phyloP scores from a whole-genome alignment of 2,797 vertebrate species.

The Melanogrammus aeglefinus region DNA sequence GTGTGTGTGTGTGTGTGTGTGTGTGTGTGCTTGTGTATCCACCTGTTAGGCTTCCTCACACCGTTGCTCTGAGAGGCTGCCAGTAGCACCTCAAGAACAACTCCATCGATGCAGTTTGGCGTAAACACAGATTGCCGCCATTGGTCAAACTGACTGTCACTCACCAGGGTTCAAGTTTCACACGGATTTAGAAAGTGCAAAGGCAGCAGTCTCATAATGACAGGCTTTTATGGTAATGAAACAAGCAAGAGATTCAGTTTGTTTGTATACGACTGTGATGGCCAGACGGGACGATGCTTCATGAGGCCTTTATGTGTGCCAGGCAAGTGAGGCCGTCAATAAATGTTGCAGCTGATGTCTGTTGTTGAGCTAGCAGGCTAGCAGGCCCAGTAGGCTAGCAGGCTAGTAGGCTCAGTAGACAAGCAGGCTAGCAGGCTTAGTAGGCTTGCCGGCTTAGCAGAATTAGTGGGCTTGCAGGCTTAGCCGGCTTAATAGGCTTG shows the following conservation, averaged over 20 bases:
- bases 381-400: not conserved
- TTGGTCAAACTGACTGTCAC: constrained; percentile 65
- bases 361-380: not conserved
- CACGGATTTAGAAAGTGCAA: constrained; percentile 78
- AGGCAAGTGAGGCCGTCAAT: not conserved
- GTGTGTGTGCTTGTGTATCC: not conserved
- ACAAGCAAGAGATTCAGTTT: constrained; percentile 33
- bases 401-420: not conserved
- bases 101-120: constrained; percentile 44
- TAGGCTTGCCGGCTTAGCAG: not conserved
- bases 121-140: constrained; percentile 31
- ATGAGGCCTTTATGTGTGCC: not conserved
- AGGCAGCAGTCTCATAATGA: constrained; percentile 61
- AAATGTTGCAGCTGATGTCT: not conserved
- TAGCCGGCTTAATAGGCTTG: not conserved
- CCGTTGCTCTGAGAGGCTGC: constrained; percentile 30
- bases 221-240: constrained; percentile 76
- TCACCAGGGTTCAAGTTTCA: constrained; percentile 72
- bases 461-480: too few species aligned
- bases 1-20: constrained; percentile 9
- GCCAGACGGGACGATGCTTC: not conserved
- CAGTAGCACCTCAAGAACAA: constrained; percentile 23
- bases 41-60: constrained; percentile 42
- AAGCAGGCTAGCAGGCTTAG: not conserved
- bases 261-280: constrained; percentile 15